A percentile compares a stretch with the other conserved stretches of the same genome.
Evolutionary conservation across 2,888 invertebrate genomes (phyloP).

Genomic region (Ecliptopera silaceata): DNA sequence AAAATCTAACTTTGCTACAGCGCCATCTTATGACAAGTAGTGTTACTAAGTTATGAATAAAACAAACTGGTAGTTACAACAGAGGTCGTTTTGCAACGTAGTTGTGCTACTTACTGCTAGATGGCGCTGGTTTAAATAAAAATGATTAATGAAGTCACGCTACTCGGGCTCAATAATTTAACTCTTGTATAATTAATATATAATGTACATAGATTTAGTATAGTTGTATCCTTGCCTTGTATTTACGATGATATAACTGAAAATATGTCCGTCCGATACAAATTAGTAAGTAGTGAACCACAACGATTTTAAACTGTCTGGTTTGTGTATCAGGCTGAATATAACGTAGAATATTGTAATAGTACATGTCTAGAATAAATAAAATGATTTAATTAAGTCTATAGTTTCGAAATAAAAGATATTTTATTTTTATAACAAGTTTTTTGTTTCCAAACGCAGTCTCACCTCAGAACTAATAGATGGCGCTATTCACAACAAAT

Average conservation of each 20-base stretch:
- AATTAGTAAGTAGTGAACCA: conserved; percentile 8
- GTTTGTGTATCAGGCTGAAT: background rate
- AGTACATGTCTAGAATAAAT: conserved; percentile 7
- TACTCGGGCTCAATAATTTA: conserved; percentile 1
- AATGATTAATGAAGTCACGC: background rate
- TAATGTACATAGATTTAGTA: conserved; percentile 8
- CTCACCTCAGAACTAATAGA: no score
- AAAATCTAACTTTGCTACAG: conserved; percentile 3
- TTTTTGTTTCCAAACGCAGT: background rate
- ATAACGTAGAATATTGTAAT: background rate
- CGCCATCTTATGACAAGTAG: conserved; percentile 18
- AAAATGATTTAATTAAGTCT: conserved; percentile 34
- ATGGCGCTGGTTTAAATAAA: conserved; percentile 22
- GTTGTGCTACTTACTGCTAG: conserved; percentile 7
- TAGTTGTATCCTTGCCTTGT: conserved; percentile 24
- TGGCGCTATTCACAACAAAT: no score
- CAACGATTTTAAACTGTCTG: conserved; percentile 40
- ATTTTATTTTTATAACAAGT: conserved; percentile 7
- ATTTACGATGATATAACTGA: conserved; percentile 3
- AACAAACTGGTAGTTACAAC: no score
- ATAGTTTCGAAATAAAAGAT: conserved; percentile 29
- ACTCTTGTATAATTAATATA: background rate
- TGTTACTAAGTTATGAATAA: background rate
- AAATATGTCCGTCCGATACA: conserved; percentile 9
- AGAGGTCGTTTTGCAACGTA: background rate